phyloP scores from a whole-genome alignment of 2,113 vertebrate species.

The Ceratotherium simum region DNA sequence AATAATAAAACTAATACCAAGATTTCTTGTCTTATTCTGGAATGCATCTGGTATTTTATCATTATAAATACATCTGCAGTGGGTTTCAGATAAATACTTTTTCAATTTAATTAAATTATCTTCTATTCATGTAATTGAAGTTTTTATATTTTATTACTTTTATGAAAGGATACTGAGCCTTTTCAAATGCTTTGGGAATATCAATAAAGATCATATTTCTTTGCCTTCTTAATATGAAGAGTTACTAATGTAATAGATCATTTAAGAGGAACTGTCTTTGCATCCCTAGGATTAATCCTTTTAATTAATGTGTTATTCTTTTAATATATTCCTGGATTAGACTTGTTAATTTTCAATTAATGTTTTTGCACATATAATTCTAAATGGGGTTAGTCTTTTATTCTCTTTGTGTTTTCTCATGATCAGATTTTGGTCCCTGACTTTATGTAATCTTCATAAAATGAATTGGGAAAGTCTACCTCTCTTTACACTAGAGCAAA shows the following conservation, averaged over 20 bases:
- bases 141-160: neutral
- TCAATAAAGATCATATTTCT: neutral
- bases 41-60: neutral
- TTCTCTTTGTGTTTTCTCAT: neutral
- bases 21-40: neutral
- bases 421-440: neutral
- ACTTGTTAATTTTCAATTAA: neutral
- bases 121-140: neutral
- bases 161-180: neutral
- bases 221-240: slow-evolving; percentile 8
- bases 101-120: slow-evolving; percentile 8
- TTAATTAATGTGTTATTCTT: neutral
- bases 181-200: slow-evolving; percentile 8
- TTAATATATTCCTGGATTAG: neutral
- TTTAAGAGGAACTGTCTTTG: neutral
- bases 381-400: neutral
- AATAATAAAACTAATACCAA: neutral
- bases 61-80: neutral
- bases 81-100: neutral
- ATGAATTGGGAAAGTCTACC: neutral
- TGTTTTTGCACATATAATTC: neutral
- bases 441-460: neutral
- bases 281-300: neutral
- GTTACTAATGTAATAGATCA: neutral
- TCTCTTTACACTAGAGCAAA: neutral